Evolutionary conservation across 2,888 invertebrate species (phyloP).

Genomic region (Tillus elongatus): DNA sequence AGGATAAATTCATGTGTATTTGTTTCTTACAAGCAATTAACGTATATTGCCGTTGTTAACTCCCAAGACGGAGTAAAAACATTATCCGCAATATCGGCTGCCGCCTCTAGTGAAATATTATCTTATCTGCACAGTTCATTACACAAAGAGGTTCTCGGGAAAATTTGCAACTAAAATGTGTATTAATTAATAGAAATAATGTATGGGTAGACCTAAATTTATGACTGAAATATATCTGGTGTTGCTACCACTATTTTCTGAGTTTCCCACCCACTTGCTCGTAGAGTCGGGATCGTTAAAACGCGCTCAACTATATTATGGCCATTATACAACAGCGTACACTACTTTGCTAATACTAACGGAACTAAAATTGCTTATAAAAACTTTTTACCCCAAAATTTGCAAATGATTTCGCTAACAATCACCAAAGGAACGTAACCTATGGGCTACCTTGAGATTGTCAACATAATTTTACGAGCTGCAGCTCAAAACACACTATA

Average conservation of each 20-base stretch:
- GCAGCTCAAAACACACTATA: no score
- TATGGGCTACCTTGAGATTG: no score
- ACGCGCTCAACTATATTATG: no score
- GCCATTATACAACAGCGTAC: no score
- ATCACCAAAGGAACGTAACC: no score
- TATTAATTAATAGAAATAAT: constrained; percentile 1
- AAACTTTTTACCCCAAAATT: no score
- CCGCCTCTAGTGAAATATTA: neutral
- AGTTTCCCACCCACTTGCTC: neutral
- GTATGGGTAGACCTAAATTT: neutral
- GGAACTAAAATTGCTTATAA: no score
- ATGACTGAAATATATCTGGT: constrained; percentile 1
- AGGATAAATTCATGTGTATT: neutral
- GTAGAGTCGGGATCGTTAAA: neutral
- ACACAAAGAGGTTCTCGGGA: neutral
- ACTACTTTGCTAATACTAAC: no score
- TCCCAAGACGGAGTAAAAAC: constrained; percentile 2
- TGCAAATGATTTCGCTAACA: no score
- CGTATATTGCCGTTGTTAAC: constrained; percentile 3
- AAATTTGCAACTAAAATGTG: constrained; percentile 3
- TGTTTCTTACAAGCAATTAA: constrained; percentile 1
- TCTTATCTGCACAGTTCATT: neutral
- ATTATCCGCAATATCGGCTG: constrained; percentile 1
- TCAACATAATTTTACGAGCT: no score
- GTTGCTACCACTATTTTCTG: neutral